Evolutionary conservation across 2,888 invertebrate genomes (phyloP).

Genomic region (Adelognathus sp.): DNA sequence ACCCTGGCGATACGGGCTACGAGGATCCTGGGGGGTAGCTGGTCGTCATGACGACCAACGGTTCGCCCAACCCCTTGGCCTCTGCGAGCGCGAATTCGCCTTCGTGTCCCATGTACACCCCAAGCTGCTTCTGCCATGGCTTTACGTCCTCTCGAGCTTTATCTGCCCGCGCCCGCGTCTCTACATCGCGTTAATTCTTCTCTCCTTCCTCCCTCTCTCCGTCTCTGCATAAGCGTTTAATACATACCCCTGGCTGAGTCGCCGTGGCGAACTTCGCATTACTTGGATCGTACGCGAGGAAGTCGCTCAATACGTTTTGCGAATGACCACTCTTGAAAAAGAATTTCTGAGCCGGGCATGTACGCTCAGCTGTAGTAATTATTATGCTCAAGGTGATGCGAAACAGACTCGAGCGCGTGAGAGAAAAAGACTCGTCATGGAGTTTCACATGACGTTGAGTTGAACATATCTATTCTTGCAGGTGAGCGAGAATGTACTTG

Average conservation of each 20-base stretch:
- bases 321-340: no score
- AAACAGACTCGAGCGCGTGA: no score
- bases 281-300: no score
- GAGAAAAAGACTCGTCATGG: no score
- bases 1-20: constrained; percentile 74
- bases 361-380: no score
- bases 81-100: constrained; percentile 63
- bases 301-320: no score
- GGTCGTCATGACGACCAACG: constrained; percentile 80
- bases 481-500: no score
- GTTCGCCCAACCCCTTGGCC: constrained; percentile 72
- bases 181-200: constrained; percentile 55
- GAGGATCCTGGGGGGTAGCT: constrained; percentile 79
- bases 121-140: constrained; percentile 32
- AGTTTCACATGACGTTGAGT: no score
- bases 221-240: constrained; percentile 59
- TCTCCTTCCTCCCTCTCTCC: no score
- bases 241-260: constrained; percentile 53
- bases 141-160: constrained; percentile 42
- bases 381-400: no score
- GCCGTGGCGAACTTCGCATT: constrained; percentile 13
- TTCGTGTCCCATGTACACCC: constrained; percentile 60
- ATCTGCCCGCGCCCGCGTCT: constrained; percentile 44
- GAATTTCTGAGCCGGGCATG: no score
- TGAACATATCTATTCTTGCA: no score